Evolutionary conservation across 2,113 vertebrate species (phyloP), one percentile per base, ranked within the genome.

Genomic region (Thunnus maccoyii): DNA sequence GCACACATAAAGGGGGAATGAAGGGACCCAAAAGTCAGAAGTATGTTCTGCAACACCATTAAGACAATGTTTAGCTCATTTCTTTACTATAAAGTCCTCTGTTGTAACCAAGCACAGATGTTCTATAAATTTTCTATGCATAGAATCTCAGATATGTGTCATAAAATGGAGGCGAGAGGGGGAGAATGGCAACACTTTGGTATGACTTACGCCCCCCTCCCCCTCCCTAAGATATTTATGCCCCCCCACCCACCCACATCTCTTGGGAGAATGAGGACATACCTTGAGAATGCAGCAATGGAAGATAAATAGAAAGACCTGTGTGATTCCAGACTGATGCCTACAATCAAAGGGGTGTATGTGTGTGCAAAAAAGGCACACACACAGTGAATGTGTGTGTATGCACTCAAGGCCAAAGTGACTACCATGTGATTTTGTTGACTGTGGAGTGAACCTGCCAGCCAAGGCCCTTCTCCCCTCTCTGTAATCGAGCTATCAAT

Each of bases 401-500:
- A 54, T 20, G 17, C 61, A 66, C 14, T 20, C 27, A 10, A 32
- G 57, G 36, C 61, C 60, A 63, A 55, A 71, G 47, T 18, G 70
- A 73, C 65, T 62, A 32, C 52, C 52, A 41, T 76, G 70, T 73
- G 76, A 89, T 80, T 86, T 41, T 70, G 64, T 75, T 10, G 50
- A 71, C 15, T 30, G 22, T 74, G 82, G 66, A 79, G 55, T 61
- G 69, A 78, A 76, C 66, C 73, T 76, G 78, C 61, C 83, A 72
- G 76, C 81, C 54, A 58, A 75, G 62, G 66, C 78, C 65, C 27
- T 36, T 80, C 87, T 79, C 57, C 62, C 60, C 67, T 66, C 78
- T 48, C 62, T 51, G 78, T 87, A 87, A 90, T 88, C 82, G 65
- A 75, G 72, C 83, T 55, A 91, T 93, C 89, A 88, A 92, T 92